Evolutionary conservation across 2,888 invertebrate genomes (phyloP).

Genomic region (Tanytarsus gracilentus): DNA sequence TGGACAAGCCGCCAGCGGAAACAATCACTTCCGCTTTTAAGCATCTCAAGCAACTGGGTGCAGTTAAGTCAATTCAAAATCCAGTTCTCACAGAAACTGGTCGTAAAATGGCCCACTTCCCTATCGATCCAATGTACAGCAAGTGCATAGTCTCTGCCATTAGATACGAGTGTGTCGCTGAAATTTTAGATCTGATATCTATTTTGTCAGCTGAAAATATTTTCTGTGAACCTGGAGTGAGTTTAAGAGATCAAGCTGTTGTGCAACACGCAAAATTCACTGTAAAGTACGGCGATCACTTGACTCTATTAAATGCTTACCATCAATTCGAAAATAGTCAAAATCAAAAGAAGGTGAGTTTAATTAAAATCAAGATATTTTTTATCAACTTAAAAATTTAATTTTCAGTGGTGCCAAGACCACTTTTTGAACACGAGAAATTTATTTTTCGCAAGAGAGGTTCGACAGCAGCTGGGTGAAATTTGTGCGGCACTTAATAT

Average conservation of each 20-base stretch:
- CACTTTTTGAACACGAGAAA: constrained; percentile 79
- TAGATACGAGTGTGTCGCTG: constrained; percentile 67
- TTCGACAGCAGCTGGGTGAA: constrained; percentile 67
- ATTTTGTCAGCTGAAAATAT: constrained; percentile 82
- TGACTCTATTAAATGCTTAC: constrained; percentile 83
- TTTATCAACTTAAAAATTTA: constrained; percentile 27
- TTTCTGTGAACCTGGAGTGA: constrained; percentile 57
- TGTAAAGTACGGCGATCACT: constrained; percentile 82
- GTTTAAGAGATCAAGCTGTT: constrained; percentile 64
- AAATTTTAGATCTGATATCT: constrained; percentile 76
- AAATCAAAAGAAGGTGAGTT: constrained; percentile 53
- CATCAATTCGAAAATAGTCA: constrained; percentile 60
- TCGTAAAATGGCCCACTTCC: constrained; percentile 79
- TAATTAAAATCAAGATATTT: background rate
- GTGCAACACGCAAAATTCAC: constrained; percentile 69
- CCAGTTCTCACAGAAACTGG: constrained; percentile 69
- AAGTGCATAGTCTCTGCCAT: constrained; percentile 71
- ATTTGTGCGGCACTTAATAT: constrained; percentile 58
- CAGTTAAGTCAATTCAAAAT: constrained; percentile 51
- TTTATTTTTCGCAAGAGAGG: constrained; percentile 68
- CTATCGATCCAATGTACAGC: constrained; percentile 82
- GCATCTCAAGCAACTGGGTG: constrained; percentile 59
- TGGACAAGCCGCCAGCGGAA: constrained; percentile 76
- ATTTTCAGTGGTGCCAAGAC: constrained; percentile 71
- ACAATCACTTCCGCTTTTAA: constrained; percentile 55